Base-by-base conservation (phyloP, 2,113 vertebrate species). In the Galeopterus variegatus region DNA sequence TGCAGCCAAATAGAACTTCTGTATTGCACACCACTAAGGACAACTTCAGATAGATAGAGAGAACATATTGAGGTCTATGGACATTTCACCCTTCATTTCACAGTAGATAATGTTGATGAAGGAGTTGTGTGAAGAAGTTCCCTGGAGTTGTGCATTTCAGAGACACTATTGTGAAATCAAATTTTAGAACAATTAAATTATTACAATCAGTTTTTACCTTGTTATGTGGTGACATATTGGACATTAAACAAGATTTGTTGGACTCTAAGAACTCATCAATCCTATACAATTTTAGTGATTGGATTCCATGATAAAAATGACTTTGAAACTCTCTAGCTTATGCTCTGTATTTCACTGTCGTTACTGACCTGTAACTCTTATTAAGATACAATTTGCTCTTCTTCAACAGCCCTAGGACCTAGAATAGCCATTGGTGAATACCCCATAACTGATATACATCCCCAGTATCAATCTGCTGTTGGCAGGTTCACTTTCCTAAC, bases 301-400 rank as follows among this genome's bases (percentile, higher is more conserved):
- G 13, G 58, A 75, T 93, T 93, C 24, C n/a, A 80, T 65, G 58
- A 92, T 36, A 88, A 86, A 94, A 92, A 88, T 85, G 36, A 95
- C 64, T 84, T 92, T 94, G 72, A 88, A 77, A 75, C 7, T 76
- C 11, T 67, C 36, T 85, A 31, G 4, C 69, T 86, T 94, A 54
- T 86, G 13, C 24, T 95, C 79, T 45, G 17, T 80, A 90, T 88
- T 90, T 88, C 72, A 94, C 26, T 85, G 45, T 88, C 70, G 88
- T 95, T 90, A 90, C n/a, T 94, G 94, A 93, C 19, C 41, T 96
- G 60, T 76, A 84, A 88, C 31, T 69, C 41, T 88, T 88, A 85
- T 90, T 93, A 96, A 94, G 65, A 90, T 79, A 92, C 5, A 65
- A 75, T 93, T 90, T 97, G 19, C 13, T 95, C 36, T 67, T 92